phyloP scores from a whole-genome alignment of 23 tunicate genomes.

The Phallusia fumigata region DNA sequence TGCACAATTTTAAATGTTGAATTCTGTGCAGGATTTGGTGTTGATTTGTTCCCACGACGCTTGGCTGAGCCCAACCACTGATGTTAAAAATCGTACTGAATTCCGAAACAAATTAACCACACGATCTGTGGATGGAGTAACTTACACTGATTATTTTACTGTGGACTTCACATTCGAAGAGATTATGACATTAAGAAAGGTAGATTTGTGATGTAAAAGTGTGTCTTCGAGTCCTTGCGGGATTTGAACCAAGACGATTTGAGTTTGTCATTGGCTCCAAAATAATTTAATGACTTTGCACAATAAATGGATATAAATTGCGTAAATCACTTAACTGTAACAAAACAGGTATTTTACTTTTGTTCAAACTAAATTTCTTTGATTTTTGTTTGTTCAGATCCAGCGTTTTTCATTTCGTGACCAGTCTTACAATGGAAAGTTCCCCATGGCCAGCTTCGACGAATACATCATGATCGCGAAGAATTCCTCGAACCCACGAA shows the following conservation, averaged over 20 bases:
- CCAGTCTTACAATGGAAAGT: conserved; percentile 75
- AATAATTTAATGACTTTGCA: too few species aligned
- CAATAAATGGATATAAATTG: too few species aligned
- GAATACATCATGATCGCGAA: conserved; percentile 81
- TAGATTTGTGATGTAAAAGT: too few species aligned
- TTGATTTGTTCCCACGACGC: conserved; percentile 86
- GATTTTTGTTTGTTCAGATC: conserved; percentile 31
- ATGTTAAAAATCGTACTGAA: conserved; percentile 49
- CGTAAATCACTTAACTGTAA: too few species aligned
- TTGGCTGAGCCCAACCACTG: conserved; percentile 68
- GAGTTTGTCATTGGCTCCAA: too few species aligned
- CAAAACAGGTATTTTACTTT: too few species aligned
- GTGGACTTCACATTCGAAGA: conserved; percentile 89
- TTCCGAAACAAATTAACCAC: conserved; percentile 55
- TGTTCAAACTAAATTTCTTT: not conserved
- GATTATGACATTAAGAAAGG: conserved; percentile 49
- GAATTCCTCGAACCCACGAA: conserved; percentile 22
- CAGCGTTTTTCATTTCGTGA: conserved; percentile 70
- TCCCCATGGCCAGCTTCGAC: conserved; percentile 74
- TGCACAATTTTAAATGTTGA: too few species aligned
- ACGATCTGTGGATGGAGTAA: conserved; percentile 23
- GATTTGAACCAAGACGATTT: too few species aligned
- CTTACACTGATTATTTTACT: conserved; percentile 75
- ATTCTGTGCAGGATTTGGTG: conserved; percentile 82
- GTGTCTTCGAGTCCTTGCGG: too few species aligned